Evolutionary conservation across 2,797 vertebrate species (phyloP).

Genomic region (Girardinus metallicus): DNA sequence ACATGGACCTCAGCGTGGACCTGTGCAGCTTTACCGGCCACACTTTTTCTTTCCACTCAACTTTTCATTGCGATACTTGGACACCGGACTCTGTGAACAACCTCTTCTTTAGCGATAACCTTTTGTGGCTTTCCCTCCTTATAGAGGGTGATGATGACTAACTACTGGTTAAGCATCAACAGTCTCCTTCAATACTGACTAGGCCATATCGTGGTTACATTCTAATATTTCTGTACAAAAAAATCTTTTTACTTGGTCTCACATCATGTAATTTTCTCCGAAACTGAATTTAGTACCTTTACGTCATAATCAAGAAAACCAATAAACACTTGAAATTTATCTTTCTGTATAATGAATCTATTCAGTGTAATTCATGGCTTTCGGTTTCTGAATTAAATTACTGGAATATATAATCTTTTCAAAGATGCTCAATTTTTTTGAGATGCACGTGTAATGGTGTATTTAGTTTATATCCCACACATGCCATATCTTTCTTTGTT

Average conservation of each 20-base stretch:
- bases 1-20: neutral
- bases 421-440: neutral
- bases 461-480: constrained; percentile 11
- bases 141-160: neutral
- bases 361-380: neutral
- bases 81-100: neutral
- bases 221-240: neutral
- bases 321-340: neutral
- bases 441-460: neutral
- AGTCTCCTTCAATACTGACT: neutral
- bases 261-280: neutral
- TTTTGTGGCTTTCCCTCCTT: neutral
- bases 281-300: neutral
- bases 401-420: neutral
- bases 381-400: neutral
- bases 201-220: neutral
- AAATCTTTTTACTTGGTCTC: neutral
- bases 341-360: neutral
- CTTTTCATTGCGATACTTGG: neutral
- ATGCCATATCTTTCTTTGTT: neutral
- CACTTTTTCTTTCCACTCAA: constrained; percentile 1
- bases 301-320: neutral
- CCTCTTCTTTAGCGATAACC: neutral
- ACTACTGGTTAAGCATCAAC: neutral
- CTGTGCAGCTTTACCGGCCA: neutral